Conservation (phyloP, 2,113 vertebrate species). For the Grallaria varia region DNA sequence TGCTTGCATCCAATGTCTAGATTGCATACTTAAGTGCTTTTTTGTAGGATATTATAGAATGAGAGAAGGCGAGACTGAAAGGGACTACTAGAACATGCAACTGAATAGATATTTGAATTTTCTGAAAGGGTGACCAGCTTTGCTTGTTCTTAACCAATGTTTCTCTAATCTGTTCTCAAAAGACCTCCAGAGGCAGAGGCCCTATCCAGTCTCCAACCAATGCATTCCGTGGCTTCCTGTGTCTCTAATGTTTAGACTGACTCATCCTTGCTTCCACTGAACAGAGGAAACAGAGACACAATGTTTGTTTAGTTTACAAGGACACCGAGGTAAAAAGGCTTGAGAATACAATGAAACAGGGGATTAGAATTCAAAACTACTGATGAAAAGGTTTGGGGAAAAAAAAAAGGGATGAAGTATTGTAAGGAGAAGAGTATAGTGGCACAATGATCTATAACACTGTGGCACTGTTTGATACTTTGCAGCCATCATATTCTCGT, state of each 20-base stretch:
- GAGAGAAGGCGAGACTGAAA: background rate
- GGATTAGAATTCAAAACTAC: background rate
- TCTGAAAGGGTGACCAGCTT: background rate
- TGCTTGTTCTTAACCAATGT: accelerated
- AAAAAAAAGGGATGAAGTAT: background rate
- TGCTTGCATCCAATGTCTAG: background rate
- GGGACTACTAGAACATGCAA: background rate
- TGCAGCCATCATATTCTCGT: background rate
- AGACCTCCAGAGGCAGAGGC: background rate
- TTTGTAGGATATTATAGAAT: background rate
- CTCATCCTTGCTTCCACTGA: background rate
- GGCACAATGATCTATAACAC: background rate
- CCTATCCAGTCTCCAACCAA: background rate
- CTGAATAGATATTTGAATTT: background rate
- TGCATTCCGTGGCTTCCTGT: accelerated
- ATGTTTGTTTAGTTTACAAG: background rate
- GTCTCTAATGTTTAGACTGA: background rate
- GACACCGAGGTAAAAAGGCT: background rate
- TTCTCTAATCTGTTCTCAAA: background rate
- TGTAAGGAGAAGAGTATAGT: background rate
- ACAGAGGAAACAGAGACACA: background rate
- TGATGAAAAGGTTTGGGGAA: background rate
- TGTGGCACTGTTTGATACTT: background rate
- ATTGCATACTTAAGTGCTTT: background rate
- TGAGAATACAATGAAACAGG: background rate